Base-by-base conservation (phyloP, 2,797 vertebrate genomes). In the Characodon lateralis region DNA sequence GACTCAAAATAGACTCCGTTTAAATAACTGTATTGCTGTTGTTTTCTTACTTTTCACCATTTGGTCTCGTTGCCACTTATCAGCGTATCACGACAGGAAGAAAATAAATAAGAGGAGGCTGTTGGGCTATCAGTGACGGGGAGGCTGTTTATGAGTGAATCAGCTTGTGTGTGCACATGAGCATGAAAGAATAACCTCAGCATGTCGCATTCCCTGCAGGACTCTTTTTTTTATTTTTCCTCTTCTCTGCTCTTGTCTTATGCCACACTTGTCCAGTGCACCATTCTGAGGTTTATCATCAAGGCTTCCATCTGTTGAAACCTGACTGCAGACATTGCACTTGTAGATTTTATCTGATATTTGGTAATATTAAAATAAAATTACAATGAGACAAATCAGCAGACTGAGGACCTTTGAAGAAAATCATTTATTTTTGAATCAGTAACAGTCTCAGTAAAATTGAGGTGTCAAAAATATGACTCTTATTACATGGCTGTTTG, bases 1-100 rank as follows among this genome's bases (percentile, higher is more conserved):
- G 93, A 93, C 94, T 95, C 91, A 94, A 96, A 95, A 95, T 95
- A 95, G 94, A 94, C 92, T 92, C 92, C 82, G 89, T 95, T 96
- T 95, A 95, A 96, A 95, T 89, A 92, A 94, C 94, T 94, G 92
- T 93, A 94, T 95, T 88, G 89, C 92, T 93, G 94, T 95, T 95
- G 94, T 96, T 95, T 95, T 93, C 83, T 92, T 93, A 91, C 87
- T 93, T 89, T 89, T 89, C 78, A 51, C 87, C 80, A 85, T 93
- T 95, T 93, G 90, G 89, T 93, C 83, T 92, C 83, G 76, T 89
- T 94, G 90, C 94, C 93, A 94, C 94, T 95, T 96, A 95, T 95
- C 92, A 85, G 92, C 88, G 82, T 87, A 89, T 95, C 94, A 87
- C 81, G 85, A 92, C 92, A 94, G 89, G 92, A 94, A 87, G 90